phyloP scores from a whole-genome alignment of 92 coral and sea anemone species.

The Bergia puertoricense region DNA sequence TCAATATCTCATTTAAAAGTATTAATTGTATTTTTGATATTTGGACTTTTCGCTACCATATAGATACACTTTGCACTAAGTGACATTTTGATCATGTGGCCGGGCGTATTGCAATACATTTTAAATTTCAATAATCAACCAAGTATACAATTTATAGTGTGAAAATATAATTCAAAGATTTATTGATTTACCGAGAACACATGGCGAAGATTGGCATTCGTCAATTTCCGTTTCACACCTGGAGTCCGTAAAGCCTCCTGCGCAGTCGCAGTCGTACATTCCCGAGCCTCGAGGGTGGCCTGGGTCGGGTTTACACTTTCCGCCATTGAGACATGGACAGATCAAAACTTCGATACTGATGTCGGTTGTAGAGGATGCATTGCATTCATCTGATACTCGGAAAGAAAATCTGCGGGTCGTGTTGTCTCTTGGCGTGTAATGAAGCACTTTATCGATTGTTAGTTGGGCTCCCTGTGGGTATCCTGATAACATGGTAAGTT shows the following conservation, averaged over 20 bases:
- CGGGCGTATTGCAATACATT: too few relatives aligned
- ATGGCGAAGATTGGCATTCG: slow-evolving; percentile 38
- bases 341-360: slow-evolving; percentile 8
- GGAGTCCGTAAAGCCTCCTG: slow-evolving; percentile 22
- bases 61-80: too few relatives aligned
- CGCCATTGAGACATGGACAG: slow-evolving; percentile 32
- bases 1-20: too few relatives aligned
- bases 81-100: too few relatives aligned
- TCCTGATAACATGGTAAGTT: slow-evolving; percentile 25
- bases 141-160: too few relatives aligned
- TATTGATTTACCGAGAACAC: slow-evolving; percentile 35
- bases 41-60: too few relatives aligned
- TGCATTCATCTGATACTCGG: slow-evolving; percentile 34
- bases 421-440: slow-evolving; percentile 32
- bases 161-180: too few relatives aligned
- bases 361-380: slow-evolving; percentile 27
- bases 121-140: too few relatives aligned
- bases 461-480: slow-evolving; percentile 31
- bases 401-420: slow-evolving; percentile 10
- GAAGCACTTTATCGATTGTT: slow-evolving; percentile 19
- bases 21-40: too few relatives aligned
- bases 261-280: slow-evolving; percentile 38
- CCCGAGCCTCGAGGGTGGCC: slow-evolving; percentile 38
- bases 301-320: slow-evolving; percentile 42
- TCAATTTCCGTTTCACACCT: slow-evolving; percentile 33